A percentile compares a stretch with the other conserved stretches of the same genome.
These are phyloP conservation scores for Peromyscus maniculatus DNA, from an alignment of 2,113 vertebrate genomes.

Conservation along the genomic window DNA sequence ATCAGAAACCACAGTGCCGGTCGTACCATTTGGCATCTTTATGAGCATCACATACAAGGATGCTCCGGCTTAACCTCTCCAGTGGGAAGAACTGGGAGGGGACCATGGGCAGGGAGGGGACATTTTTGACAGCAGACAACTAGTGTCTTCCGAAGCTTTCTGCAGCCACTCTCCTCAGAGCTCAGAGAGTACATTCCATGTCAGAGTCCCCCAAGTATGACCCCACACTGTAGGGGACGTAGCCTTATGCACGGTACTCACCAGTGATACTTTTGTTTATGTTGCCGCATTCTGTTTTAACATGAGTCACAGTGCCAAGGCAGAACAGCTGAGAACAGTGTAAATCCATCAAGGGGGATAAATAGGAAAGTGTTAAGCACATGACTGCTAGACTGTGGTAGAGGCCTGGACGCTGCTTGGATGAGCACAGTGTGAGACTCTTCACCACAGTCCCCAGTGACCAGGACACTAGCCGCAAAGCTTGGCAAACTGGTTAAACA, in stretches of 20 bases:
- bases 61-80: background rate
- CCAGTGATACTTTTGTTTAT: background rate
- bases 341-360: background rate
- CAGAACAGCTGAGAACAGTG: background rate
- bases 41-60: background rate
- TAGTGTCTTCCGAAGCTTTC: background rate
- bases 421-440: background rate
- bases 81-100: background rate
- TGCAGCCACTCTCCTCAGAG: background rate
- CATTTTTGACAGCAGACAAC: background rate
- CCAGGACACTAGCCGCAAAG: background rate
- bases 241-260: background rate
- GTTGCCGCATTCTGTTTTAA: background rate
- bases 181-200: background rate
- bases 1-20: background rate
- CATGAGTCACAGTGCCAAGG: background rate
- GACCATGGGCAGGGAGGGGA: no score
- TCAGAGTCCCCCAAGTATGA: background rate
- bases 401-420: background rate
- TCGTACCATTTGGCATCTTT: background rate
- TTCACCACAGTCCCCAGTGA: background rate
- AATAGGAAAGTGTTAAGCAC: background rate
- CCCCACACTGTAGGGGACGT: background rate
- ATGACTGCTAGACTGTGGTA: background rate
- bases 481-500: background rate